These are phyloP conservation scores for Bacillus rossius DNA, from an alignment of 1,140 invertebrate genomes.

Conservation along the genomic window DNA sequence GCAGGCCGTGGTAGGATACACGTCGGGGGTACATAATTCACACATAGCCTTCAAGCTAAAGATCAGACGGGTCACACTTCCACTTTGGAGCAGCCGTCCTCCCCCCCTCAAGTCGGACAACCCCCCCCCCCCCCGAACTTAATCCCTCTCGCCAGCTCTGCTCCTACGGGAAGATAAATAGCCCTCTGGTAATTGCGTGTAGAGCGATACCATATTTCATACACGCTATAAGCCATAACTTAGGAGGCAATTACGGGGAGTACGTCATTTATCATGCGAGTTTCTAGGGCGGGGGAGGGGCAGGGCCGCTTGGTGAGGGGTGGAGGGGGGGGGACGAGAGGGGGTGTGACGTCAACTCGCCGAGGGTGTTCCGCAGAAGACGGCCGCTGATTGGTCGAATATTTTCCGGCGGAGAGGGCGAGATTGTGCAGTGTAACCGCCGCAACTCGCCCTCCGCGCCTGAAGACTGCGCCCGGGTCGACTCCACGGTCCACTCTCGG, in stretches of 20 bases:
- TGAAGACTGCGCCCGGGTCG: no score
- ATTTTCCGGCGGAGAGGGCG: background rate
- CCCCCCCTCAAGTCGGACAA: conserved; percentile 1
- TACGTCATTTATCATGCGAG: conserved; percentile 48
- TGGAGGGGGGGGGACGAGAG: background rate
- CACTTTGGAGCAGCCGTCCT: background rate
- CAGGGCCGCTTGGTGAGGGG: conserved; percentile 5
- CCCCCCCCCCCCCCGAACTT: background rate
- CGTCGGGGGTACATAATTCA: no score
- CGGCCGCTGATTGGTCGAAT: conserved; percentile 3
- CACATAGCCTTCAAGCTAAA: no score
- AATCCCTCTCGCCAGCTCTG: conserved; percentile 19
- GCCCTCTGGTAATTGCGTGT: conserved; percentile 49
- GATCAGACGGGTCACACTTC: no score
- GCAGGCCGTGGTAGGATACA: no score
- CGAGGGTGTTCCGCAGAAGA: background rate
- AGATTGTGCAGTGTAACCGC: background rate
- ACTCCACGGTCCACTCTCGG: no score
- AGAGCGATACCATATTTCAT: conserved; percentile 53
- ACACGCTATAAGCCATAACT: conserved; percentile 50
- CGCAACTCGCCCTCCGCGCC: no score
- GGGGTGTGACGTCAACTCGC: background rate
- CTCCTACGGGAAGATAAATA: conserved; percentile 45
- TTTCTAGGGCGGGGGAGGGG: background rate
- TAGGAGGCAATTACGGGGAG: conserved; percentile 52